Conservation (phyloP, 1,140 invertebrate genomes). For the Trichonephila inaurata region DNA sequence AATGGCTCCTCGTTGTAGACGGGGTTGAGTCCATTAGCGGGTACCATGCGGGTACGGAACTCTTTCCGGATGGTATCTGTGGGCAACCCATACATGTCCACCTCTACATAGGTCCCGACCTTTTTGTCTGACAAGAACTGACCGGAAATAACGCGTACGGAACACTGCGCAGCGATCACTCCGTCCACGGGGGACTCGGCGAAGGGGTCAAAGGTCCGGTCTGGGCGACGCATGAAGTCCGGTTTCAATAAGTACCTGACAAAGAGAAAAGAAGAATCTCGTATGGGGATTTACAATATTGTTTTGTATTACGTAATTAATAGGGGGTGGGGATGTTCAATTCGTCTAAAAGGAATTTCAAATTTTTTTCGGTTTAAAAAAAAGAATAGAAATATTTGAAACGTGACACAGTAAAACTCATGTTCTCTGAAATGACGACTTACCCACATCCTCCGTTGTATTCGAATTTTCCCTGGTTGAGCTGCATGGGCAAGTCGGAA, state of each 20-base stretch:
- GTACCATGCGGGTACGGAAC: conserved; percentile 97
- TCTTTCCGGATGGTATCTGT: conserved; percentile 99
- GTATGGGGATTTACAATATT: too few species aligned
- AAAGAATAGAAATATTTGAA: too few species aligned
- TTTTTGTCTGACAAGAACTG: conserved; percentile 99
- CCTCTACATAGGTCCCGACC: conserved; percentile 99
- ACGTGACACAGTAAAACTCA: too few species aligned
- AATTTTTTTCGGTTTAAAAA: too few species aligned
- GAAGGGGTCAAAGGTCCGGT: conserved; percentile 98
- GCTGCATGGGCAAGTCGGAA: conserved; percentile 98
- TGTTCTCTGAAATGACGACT: conserved; percentile 68
- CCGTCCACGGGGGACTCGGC: conserved; percentile 99
- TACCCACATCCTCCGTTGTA: conserved; percentile 92
- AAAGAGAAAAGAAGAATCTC: conserved; percentile 5
- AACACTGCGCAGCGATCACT: conserved; percentile 98
- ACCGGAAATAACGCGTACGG: conserved; percentile 98
- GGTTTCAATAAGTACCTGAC: conserved; percentile 98
- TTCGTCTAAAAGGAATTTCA: too few species aligned
- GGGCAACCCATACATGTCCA: conserved; percentile 99
- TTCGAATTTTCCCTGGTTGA: conserved; percentile 99
- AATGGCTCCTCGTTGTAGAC: conserved; percentile 99
- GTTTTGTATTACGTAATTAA: too few species aligned
- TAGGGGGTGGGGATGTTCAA: too few species aligned
- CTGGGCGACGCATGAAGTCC: conserved; percentile 98
- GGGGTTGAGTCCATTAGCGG: conserved; percentile 97